Base-by-base conservation (phyloP, 2,797 vertebrate species). In the Australoheros facetus region DNA sequence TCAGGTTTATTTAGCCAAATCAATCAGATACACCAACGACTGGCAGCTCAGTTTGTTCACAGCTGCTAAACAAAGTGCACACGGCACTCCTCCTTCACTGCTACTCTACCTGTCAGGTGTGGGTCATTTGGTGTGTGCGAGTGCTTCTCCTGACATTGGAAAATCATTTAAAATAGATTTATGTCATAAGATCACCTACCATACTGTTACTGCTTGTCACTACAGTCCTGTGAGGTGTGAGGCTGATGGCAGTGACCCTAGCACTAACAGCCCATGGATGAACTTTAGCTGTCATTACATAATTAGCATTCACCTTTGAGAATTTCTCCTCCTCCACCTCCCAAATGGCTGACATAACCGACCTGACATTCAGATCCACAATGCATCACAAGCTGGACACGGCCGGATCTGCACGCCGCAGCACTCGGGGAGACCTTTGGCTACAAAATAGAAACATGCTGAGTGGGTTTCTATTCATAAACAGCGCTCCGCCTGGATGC, bases 381-480 rank as follows among this genome's bases (percentile, higher is more conserved):
- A 28, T 19, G 60, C 60, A 45, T 64, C 45, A 28, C 21, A 45
- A 64, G 62, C 39, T 66, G 23, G 39, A 66, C 62, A 28, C 0
- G 9, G 60, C 0, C 14, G 6, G 23, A 26, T 48, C 21, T 45
- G 37, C 37, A 64, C 37, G 10, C 62, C 23, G 9, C 39, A 48
- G 62, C 16, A 82, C 59, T 48, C 4, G 45, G 45, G 54, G 75
- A 80, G 60, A 79, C 78, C 69, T 74, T 74, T 81, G 82, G 84
- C 70, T 77, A 23, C 62, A 37, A 76, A 73, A 57, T 58, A 30
- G 45, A 80, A 80, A 73, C 17, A 7, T 78, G 54, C 79, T 28
- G 60, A 26, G 60, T 81, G 78, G 51, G 85, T 82, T 73, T 58
- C 23, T 66, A 69, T 77, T 81, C 58, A 13, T 48, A 16, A 17